Conservation (phyloP, 2,113 vertebrate species). For the Todiramphus saurophagus region DNA sequence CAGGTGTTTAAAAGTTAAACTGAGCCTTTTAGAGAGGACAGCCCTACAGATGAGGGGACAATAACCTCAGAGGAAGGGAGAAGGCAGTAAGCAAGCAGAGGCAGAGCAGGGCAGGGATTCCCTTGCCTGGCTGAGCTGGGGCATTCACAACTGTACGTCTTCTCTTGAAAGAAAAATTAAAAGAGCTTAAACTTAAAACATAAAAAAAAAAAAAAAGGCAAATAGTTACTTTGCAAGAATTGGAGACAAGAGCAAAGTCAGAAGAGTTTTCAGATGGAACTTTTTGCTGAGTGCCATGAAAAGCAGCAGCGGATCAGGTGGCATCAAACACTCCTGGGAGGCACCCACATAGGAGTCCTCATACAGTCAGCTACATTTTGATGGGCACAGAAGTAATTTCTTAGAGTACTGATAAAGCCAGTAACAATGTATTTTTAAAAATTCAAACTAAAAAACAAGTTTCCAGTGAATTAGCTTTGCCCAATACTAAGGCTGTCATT, state of each 20-base stretch:
- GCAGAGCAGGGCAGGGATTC: not conserved
- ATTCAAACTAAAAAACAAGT: not conserved
- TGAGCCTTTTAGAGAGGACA: not conserved
- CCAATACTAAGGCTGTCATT: not conserved
- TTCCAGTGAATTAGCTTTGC: not conserved
- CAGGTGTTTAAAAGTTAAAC: not conserved
- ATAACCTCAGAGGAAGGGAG: not conserved
- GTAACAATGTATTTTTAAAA: not conserved
- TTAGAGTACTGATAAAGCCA: not conserved
- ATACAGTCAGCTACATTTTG: not conserved
- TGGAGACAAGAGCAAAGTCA: not conserved
- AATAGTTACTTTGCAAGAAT: not conserved
- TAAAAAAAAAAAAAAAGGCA: not conserved
- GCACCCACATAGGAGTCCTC: rapidly evolving
- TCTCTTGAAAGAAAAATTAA: not conserved
- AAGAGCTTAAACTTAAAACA: not conserved
- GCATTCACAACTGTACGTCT: not conserved
- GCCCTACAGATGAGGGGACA: not conserved
- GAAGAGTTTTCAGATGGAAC: not conserved
- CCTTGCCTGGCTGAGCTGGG: not conserved
- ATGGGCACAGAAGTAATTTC: not conserved
- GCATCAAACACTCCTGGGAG: not conserved
- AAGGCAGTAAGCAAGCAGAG: not conserved
- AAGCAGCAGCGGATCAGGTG: rapidly evolving
- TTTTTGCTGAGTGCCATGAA: not conserved